These are phyloP conservation scores for Pomatostomus ruficeps DNA, from an alignment of 2,113 vertebrate species.

Conservation along the genomic window DNA sequence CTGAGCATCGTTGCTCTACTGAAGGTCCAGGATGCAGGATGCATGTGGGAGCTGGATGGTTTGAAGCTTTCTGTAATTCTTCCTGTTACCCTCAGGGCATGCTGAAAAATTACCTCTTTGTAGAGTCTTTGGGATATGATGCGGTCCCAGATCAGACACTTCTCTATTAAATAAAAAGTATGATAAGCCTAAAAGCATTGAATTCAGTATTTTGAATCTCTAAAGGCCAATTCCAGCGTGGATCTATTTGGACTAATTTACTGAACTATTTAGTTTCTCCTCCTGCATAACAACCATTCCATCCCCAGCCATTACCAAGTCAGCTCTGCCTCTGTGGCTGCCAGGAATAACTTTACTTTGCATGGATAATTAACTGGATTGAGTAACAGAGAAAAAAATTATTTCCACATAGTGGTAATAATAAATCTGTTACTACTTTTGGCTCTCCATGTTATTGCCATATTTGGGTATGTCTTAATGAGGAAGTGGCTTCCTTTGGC, in stretches of 20 bases:
- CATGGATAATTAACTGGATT: slow-evolving; percentile 65
- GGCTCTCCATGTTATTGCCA: slow-evolving; percentile 40
- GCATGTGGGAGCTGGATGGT: slow-evolving; percentile 14
- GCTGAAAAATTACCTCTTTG: slow-evolving; percentile 32
- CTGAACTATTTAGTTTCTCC: slow-evolving; percentile 30
- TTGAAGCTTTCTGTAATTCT: slow-evolving; percentile 46
- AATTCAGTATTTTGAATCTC: slow-evolving; percentile 32
- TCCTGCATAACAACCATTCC: slow-evolving; percentile 44
- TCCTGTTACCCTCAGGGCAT: slow-evolving; percentile 39
- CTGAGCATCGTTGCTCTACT: slow-evolving; percentile 22
- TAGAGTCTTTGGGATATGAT: slow-evolving; percentile 41
- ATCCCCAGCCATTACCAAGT: slow-evolving; percentile 25
- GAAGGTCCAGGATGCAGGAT: slow-evolving; percentile 1
- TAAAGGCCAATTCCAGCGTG: slow-evolving; percentile 18
- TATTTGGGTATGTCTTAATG: slow-evolving; percentile 67
- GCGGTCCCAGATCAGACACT: slow-evolving; percentile 9
- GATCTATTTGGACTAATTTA: slow-evolving; percentile 50
- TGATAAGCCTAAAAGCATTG: slow-evolving; percentile 53
- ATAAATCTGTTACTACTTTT: slow-evolving; percentile 69
- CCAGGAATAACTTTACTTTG: slow-evolving; percentile 67
- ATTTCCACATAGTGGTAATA: slow-evolving; percentile 61
- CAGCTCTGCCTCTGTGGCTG: slow-evolving; percentile 44
- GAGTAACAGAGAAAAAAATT: slow-evolving; percentile 40
- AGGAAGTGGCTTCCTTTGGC: slow-evolving; percentile 55
- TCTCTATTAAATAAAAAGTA: slow-evolving; percentile 39